Base-by-base conservation (phyloP, 2,888 invertebrate genomes). In the Anticlea derivata region DNA sequence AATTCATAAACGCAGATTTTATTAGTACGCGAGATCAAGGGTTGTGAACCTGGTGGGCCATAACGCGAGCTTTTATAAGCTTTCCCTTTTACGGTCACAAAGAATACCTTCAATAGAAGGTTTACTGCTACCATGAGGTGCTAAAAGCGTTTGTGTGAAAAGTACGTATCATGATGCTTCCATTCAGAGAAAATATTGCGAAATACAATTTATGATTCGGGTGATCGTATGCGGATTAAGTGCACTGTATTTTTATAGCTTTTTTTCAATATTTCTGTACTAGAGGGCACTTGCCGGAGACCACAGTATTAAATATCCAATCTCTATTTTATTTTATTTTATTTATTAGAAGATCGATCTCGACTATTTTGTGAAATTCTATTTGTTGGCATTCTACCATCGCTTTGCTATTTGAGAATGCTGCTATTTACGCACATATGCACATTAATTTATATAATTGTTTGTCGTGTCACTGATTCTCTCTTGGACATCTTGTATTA, bases 201-300 rank as follows among this genome's bases (percentile, higher is more conserved):
- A 57, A 79, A 74, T 74, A 73, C 71, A 80, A 76, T 82, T 82
- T 78, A 76, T 73, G 77, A 71, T 63, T 65, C 71, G 72, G 72
- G 71, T 66, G 65, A 60, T 66, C 52, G 57, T 39, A 17, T 23
- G n/a, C 29, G 43, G 38, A 45, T 51, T 41, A 45, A n/a, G n/a
- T n/a, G n/a, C 44, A 22, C 20, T 24, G 17, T 53, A 49, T 51
- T 55, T 69, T 67, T 35, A 54, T 55, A 46, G 37, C 38, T 26
- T 37, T 33, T 31, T 49, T 41, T 44, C 33, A 45, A 41, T 53
- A 49, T 54, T 48, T 45, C 8, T 43, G 8, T 7, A 27, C 43
- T 30, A 43, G 43, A 43, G 12, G 26, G 44, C 33, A 27, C 41
- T 37, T 33, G 26, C 7, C 12, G 8, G 22, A 50, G 29, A 38